Base-by-base conservation (phyloP, 2,113 vertebrate species). In the Centrocercus urophasianus region DNA sequence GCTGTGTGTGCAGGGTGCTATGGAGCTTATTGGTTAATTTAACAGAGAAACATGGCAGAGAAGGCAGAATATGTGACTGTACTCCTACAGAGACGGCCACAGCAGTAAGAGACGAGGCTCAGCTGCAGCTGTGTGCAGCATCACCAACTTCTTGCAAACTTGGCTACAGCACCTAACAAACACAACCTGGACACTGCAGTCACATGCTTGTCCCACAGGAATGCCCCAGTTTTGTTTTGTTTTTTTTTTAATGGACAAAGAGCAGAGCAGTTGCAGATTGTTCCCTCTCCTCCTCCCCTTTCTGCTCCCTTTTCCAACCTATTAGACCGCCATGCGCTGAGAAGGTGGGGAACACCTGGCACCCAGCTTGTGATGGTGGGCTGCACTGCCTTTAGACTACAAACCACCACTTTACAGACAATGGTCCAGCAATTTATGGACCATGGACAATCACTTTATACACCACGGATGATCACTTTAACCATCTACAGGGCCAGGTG, bases 11-110 rank as follows among this genome's bases (percentile, higher is more conserved):
- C 45, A 47, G 36, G 14, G 66, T 22, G 32, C 61, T 7, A 64
- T 11, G 0, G 1, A 8, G 8, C 9, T 42, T 1, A 48, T 2
- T 27, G n/a, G 38, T 3, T 12, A 8, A 56, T 60, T 73, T n/a
- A 48, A 60, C 0, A 25, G 16, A 48, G 7, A 3, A 67, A 63
- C 6, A 4, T 0, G 2, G 50, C 38, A 70, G 61, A 71, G 61
- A 30, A 81, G 45, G 42, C 45, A 79, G 71, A 42, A 42, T 3
- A 42, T 28, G 13, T 20, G 40, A 14, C 5, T 16, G 28, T 30
- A 73, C 60, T 27, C 69, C 54, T 66, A 38, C 20, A 63, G 19
- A 70, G 57, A 30, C 3, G 25, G 59, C 24, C 17, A 54, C 47
- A 43, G 54, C 45, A 47, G 24, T 10, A 28, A 34, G 45, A 61